Evolutionary conservation across 2,113 vertebrate species (phyloP), one percentile per base, ranked within the genome.

Genomic region (Pterocles orientalis): DNA sequence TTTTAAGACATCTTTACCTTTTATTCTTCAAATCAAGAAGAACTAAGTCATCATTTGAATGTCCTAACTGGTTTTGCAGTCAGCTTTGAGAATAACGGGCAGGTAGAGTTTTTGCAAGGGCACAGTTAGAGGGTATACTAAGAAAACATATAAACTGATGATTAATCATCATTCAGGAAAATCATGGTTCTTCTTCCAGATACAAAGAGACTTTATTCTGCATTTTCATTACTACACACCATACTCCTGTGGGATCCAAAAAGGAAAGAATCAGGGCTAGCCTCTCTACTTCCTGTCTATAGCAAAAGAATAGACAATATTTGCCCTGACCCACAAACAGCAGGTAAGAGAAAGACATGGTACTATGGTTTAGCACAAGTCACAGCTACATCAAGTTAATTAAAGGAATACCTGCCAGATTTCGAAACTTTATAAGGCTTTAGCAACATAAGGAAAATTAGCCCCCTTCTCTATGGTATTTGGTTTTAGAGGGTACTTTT

Each of bases 401-500:
- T 76, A 90, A 62, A 53, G 9, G 13, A 54, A 15, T 61, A 36
- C 7, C 4, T 39, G 72, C 34, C 20, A 45, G 21, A 51, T 72
- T 62, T 51, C 17, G 62, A 50, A 89, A 87, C 2, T 62, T 92
- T n/a, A 5, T 36, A 66, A 69, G 50, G 14, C 6, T 83, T 92
- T 54, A 93, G 2, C 14, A 71, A 34, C 5, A 31, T 41, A 65
- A 6, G 14, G 25, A 88, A 86, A 70, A 66, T 69, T 7, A 65
- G 5, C 3, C 12, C 5, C 3, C 8, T 82, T 72, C 31, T 45
- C 4, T 5, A 48, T 16, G 0, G 0, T 13, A 8, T 26, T 84
- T 66, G 6, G 19, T 56, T 88, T 69, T 53, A 94, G 56, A 41
- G 2, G 1, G 19, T 24, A 50, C 29, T 61, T 73, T 25, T 5